Evolutionary conservation across 2,797 vertebrate genomes (phyloP), one percentile per base, ranked within the genome.

Genomic region (Iguana delicatissima): DNA sequence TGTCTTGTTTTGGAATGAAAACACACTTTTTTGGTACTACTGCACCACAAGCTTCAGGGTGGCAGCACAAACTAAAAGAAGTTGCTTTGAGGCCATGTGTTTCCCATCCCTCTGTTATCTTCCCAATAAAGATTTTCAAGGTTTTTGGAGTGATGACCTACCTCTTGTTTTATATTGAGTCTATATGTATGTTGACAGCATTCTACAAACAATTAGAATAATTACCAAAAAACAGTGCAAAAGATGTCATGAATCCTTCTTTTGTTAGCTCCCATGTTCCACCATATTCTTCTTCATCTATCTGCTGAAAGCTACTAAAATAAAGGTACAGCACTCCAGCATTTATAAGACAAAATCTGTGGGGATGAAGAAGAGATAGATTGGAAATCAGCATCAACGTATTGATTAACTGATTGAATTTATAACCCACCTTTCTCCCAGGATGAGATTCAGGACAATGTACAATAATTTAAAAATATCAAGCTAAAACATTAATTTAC

Each of bases 181-280:
- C 16, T 24, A 26, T 22, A 52, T 82, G 14, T 46, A 20, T 32
- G n/a, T 6, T 6, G 46, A 35, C n/a, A 55, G 3, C 20, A 83
- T 14, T 84, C 80, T 46, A 67, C 2, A 62, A 84, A 67, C 6
- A 84, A 59, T 12, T 55, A 87, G 35, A 22, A 77, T 7, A n/a
- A 83, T 94, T 97, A 99, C 99, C 99, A 99, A 96, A 97, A 97
- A 99, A 99, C 93, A 99, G 96, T 94, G 99, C 99, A 97, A 99
- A 99, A 13, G 99, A 99, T 4, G 99, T 99, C 99, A 99, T 99
- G 97, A 99, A 99, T 85, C 99, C 99, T 97, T 99, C 99, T 97
- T 99, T 99, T 0, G 99, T 99, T 90, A 99, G 98, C 90, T 99
- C 99, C 99, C 99, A 99, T 0, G 98, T 99, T 86, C 99, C 99